phyloP scores from a whole-genome alignment of 2,888 invertebrate genomes.

The Holacanthella duospinosa region DNA sequence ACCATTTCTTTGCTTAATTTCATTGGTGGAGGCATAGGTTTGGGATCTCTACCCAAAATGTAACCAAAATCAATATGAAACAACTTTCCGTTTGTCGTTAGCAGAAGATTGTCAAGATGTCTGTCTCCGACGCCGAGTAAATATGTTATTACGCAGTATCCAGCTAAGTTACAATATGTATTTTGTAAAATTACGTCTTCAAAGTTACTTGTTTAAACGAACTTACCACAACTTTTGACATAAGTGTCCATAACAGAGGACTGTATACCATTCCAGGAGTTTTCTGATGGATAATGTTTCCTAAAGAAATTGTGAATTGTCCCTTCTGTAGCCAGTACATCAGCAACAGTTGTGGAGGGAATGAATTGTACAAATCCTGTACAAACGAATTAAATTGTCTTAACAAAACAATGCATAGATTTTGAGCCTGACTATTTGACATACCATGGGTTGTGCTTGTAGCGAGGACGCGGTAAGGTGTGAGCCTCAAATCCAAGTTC shows the following conservation, averaged over 20 bases:
- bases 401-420: constrained; percentile 1
- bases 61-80: constrained; percentile 99
- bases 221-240: constrained; percentile 71
- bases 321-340: constrained; percentile 74
- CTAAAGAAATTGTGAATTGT: constrained; percentile 87
- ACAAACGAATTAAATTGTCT: neutral
- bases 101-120: constrained; percentile 89
- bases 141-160: constrained; percentile 97
- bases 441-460: constrained; percentile 82
- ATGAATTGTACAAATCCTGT: constrained; percentile 85
- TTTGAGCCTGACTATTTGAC: too few species aligned
- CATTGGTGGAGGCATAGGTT: constrained; percentile 98
- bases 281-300: constrained; percentile 78
- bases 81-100: constrained; percentile 78
- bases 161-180: constrained; percentile 50
- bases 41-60: constrained; percentile 93
- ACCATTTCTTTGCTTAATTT: constrained; percentile 99
- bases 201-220: neutral
- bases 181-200: neutral
- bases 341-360: constrained; percentile 84
- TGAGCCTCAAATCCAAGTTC: constrained; percentile 89
- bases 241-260: constrained; percentile 97
- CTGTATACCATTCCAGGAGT: constrained; percentile 77
- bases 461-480: constrained; percentile 89
- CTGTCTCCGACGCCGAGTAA: constrained; percentile 93